Percentiles rank a stretch among this genome's conserved stretches.
These are phyloP conservation scores for Stenoptilia bipunctidactyla DNA, from an alignment of 2,888 invertebrate genomes.

Conservation along the genomic window DNA sequence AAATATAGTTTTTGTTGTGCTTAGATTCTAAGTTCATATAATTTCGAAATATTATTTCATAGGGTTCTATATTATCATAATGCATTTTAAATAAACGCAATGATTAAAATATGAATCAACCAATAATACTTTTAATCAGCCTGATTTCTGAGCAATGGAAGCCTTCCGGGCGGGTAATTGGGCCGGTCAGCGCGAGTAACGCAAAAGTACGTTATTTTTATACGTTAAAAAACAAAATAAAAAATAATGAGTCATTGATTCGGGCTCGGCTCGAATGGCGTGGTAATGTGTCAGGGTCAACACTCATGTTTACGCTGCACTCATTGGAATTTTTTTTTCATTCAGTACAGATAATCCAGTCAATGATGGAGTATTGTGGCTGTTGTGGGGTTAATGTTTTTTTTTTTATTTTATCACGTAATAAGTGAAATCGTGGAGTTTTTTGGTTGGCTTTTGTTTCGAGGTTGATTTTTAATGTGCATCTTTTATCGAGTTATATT, in stretches of 20 bases:
- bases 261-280: conserved; percentile 17
- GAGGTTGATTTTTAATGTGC: too few relatives aligned
- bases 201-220: conserved; percentile 42
- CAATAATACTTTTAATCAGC: too few relatives aligned
- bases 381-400: not conserved
- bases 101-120: too few relatives aligned
- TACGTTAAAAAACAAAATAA: conserved; percentile 46
- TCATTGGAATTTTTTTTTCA: conserved; percentile 17
- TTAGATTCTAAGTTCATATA: too few relatives aligned
- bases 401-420: too few relatives aligned
- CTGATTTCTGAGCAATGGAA: conserved; percentile 3
- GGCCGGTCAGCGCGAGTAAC: conserved; percentile 22
- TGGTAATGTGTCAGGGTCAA: conserved; percentile 36
- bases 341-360: conserved; percentile 8
- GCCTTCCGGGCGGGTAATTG: conserved; percentile 30
- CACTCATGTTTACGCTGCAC: conserved; percentile 27
- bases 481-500: too few relatives aligned
- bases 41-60: too few relatives aligned
- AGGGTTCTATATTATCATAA: too few relatives aligned
- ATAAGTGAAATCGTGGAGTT: too few relatives aligned
- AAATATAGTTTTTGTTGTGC: too few relatives aligned
- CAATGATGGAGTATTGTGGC: not conserved
- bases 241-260: conserved; percentile 54
- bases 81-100: too few relatives aligned
- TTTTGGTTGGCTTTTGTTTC: too few relatives aligned